Evolutionary conservation across 1,140 invertebrate genomes (phyloP), one percentile per base, ranked within the genome.

Genomic region (Diorhabda carinulata): DNA sequence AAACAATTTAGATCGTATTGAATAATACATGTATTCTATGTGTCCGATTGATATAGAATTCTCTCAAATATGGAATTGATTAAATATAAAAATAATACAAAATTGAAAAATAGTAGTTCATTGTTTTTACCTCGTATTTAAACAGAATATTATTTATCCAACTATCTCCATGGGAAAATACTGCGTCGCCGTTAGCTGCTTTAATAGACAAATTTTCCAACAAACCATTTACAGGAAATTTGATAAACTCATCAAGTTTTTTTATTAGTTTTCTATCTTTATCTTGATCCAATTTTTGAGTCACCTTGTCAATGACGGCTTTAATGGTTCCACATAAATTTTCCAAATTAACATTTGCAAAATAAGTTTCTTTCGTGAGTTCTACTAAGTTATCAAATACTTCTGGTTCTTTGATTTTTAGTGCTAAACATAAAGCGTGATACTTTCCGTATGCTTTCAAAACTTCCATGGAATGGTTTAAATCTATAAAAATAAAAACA

Each of bases 111-210:
- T 25, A 25, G 25, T 25, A 25, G 1, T 25, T 25, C 25, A 25
- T 25, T 25, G 25, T 25, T 25, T 25, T 71, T 70, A 78, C 79
- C 64, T 81, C 70, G 71, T 86, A 86, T 78, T 83, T 83, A 74
- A 84, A 86, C 78, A 86, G 79, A 69, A 86, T 83, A 70, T 86
- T 86, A 70, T 85, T 86, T 3, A 81, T 80, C 84, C 84, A 86
- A n/a, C 84, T 83, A 71, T 86, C 84, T 7, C 84, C 84, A 70
- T 86, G 84, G 59, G 81, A 79, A 9, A 85, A 72, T 0, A 84
- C 83, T 25, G 70, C 69, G 10, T 76, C 65, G 60, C 68, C 58
- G 6, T 70, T 61, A 7, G n/a, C 6, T 8, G 47, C 57, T 10
- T 64, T 9, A 7, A 52, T 60, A 52, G 47, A 52, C n/a, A 52